Evolutionary conservation across 92 coral and sea anemone species (phyloP).

Genomic region (Bergia sp.): DNA sequence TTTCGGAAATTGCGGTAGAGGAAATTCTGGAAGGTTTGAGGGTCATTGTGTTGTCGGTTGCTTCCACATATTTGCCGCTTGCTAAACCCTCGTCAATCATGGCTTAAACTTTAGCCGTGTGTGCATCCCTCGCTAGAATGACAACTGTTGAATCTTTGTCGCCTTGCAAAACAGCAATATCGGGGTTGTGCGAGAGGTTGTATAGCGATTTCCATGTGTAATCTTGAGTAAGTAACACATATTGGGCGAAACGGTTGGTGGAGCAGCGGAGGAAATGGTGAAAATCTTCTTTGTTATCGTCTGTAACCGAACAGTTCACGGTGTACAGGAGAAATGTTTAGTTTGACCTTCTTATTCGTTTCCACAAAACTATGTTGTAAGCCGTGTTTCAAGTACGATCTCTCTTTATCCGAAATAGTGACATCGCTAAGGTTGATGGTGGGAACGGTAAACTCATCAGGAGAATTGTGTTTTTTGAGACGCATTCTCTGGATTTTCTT

Average conservation of each 20-base stretch:
- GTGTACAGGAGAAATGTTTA: not conserved
- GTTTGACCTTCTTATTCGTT: conserved; percentile 3
- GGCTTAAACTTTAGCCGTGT: not conserved
- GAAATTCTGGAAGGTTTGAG: conserved; percentile 25
- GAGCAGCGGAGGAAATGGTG: not conserved
- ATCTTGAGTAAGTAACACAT: not conserved
- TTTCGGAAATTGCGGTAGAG: too few species aligned
- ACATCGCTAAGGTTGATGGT: not conserved
- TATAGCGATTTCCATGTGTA: not conserved
- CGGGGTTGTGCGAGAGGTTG: not conserved
- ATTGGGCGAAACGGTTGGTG: not conserved
- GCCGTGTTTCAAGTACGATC: not conserved
- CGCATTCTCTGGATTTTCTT: not conserved
- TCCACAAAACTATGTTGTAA: conserved; percentile 10
- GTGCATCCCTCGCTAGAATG: not conserved
- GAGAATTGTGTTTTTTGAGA: not conserved
- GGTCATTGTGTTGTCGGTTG: conserved; percentile 12
- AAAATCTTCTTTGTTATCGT: not conserved
- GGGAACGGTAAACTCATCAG: not conserved
- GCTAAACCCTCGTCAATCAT: conserved; percentile 9
- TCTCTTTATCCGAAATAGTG: too few species aligned
- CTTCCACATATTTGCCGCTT: not conserved
- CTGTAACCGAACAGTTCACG: not conserved
- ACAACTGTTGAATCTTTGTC: conserved; percentile 44
- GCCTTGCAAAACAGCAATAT: conserved; percentile 21